Evolutionary conservation across 2,888 invertebrate genomes (phyloP), one percentile per base, ranked within the genome.

Genomic region (Amphiduros pacificus): DNA sequence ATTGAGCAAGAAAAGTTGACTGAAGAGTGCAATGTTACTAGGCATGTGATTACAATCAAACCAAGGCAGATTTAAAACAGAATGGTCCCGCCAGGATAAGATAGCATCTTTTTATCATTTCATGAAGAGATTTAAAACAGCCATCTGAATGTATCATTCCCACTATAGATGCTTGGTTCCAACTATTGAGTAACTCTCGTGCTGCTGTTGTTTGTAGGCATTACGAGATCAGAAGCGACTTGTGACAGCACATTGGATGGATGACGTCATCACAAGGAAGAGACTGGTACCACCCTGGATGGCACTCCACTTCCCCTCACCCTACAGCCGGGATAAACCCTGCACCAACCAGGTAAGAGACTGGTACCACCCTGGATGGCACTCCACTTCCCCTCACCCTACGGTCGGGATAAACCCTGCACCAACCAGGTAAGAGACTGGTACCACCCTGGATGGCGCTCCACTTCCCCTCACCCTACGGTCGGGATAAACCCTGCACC

Each of bases 341-440:
- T 83, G 83, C 64, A 75, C 74, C 55, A 82, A 84, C 67, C 84
- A 84, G 77, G 84, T 85, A 63, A 60, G 57, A n/a, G n/a, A n/a
- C n/a, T 97, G 73, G 84, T 90, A 57, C 93, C 96, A 0, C 98
- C 99, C 0, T 96, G 92, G 91, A 91, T 92, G 74, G 93, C 94
- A 14, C 85, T 95, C 51, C 98, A 99, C 83, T 86, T 98, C 72
- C 98, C 98, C 11, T 64, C 80, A 11, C 76, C 80, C n/a, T 82
- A 80, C 65, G 70, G 74, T 50, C 80, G 83, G 9, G 76, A 78
- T 24, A 79, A 79, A 62, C 85, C 85, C 5, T 83, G 83, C 64
- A 75, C 74, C 55, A 82, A 84, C 67, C 84, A 84, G 77, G 84
- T 85, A 63, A 60, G 57, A n/a, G n/a, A 92, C 73, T 97, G 73